Evolutionary conservation across 2,113 vertebrate species (phyloP).

Genomic region (Psittacus erithacus): DNA sequence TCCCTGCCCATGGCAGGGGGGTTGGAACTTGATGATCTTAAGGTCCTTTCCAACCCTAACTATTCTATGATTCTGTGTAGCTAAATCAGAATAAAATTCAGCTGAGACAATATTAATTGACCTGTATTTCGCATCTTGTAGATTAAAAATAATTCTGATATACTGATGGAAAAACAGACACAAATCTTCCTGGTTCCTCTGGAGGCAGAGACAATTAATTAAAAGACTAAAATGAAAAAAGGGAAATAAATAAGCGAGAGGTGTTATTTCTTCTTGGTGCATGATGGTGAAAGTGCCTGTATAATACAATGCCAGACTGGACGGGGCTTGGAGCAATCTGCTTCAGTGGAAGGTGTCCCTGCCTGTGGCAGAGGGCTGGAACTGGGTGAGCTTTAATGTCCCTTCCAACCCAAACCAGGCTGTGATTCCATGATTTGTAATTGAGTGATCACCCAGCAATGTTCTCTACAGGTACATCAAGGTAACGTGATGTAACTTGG

Average conservation of each 20-base stretch:
- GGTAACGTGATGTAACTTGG: background rate
- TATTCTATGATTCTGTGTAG: background rate
- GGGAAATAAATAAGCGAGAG: background rate
- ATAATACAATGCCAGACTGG: background rate
- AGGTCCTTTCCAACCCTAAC: too few species aligned
- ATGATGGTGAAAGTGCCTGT: background rate
- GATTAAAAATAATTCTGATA: background rate
- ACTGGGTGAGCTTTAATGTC: background rate
- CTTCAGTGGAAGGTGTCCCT: background rate
- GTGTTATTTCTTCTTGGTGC: background rate
- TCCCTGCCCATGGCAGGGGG: too few species aligned
- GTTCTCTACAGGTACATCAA: background rate
- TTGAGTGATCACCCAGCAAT: background rate
- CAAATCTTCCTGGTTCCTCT: background rate
- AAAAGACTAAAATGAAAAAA: background rate
- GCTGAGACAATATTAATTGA: background rate
- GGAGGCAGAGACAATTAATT: background rate
- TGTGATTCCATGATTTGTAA: background rate
- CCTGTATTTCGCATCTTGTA: background rate
- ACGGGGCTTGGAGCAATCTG: background rate
- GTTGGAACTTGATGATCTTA: too few species aligned
- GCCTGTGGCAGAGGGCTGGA: background rate
- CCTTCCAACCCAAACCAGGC: background rate
- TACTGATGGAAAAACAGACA: background rate
- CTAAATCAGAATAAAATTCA: background rate